A percentile compares a stretch with the other conserved stretches of the same genome.
Evolutionary conservation across 2,797 vertebrate species (phyloP).

Genomic region (Sebastes miniatus): DNA sequence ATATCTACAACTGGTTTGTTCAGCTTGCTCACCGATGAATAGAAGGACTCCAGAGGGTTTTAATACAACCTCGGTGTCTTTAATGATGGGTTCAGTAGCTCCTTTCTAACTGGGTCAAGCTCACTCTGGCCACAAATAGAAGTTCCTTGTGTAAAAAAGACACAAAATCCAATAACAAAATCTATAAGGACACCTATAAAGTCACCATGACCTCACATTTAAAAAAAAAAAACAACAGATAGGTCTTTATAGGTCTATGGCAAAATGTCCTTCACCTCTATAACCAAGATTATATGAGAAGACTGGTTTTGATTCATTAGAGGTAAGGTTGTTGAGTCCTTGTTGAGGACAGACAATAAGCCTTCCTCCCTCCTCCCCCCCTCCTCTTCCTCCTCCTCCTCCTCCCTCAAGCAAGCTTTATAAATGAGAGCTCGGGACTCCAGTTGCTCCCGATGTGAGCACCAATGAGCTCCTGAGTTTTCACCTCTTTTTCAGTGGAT

Average conservation of each 20-base stretch:
- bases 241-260: background rate
- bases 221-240: background rate
- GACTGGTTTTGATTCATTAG: constrained; percentile 19
- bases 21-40: background rate
- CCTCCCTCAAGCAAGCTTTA: constrained; percentile 44
- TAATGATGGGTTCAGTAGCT: constrained; percentile 10
- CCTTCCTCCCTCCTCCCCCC: constrained; percentile 31
- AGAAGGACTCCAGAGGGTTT: background rate
- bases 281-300: constrained; percentile 4
- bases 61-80: background rate
- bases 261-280: background rate
- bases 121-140: constrained; percentile 10
- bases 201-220: background rate
- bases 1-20: background rate
- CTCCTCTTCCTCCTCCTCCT: constrained; percentile 29
- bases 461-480: background rate
- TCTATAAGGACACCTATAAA: background rate
- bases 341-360: constrained; percentile 46
- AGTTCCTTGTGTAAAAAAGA: constrained; percentile 12
- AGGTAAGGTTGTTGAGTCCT: constrained; percentile 39
- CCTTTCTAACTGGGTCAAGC: constrained; percentile 22
- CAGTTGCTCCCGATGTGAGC: constrained; percentile 27
- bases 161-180: constrained; percentile 14
- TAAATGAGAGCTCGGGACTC: constrained; percentile 42
- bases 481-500: background rate